These are phyloP conservation scores for Forbesichthys agassizii DNA, from an alignment of 2,113 vertebrate species.

Conservation along the genomic window DNA sequence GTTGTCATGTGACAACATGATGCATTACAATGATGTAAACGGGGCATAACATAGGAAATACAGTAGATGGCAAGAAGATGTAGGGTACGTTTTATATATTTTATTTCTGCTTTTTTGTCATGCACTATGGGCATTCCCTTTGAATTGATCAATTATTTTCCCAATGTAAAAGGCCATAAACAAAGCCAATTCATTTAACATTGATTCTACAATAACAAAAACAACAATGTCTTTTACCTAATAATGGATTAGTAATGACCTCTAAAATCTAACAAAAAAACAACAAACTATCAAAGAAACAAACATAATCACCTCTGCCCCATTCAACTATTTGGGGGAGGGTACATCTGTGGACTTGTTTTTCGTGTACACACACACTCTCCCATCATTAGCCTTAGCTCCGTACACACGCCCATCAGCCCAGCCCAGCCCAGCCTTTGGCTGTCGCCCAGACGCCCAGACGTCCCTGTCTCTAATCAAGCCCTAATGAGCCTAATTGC, in stretches of 20 bases:
- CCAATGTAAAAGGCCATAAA: too few relatives aligned
- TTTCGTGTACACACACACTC: conserved; percentile 6
- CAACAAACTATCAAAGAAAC: too few relatives aligned
- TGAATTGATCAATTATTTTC: too few relatives aligned
- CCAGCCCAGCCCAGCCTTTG: not conserved
- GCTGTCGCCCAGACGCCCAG: conserved; percentile 57
- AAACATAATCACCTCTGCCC: too few relatives aligned
- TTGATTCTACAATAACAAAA: too few relatives aligned
- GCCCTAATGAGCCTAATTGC: conserved; percentile 83
- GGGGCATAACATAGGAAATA: not conserved
- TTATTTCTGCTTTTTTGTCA: not conserved
- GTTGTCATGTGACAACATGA: conserved; percentile 8
- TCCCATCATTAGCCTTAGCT: conserved; percentile 44
- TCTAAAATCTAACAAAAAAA: too few relatives aligned
- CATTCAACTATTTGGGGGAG: too few relatives aligned
- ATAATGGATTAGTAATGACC: too few relatives aligned
- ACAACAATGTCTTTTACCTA: too few relatives aligned
- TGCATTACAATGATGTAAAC: conserved; percentile 43
- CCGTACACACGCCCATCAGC: not conserved
- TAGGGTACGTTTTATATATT: not conserved
- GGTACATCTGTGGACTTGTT: conserved; percentile 44
- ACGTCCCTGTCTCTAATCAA: conserved; percentile 77
- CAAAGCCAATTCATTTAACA: too few relatives aligned
- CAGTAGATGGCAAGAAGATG: not conserved
- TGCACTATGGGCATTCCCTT: too few relatives aligned